Evolutionary conservation across 2,113 vertebrate genomes (phyloP), one percentile per base, ranked within the genome.

Genomic region (Dryoscopus gambensis): DNA sequence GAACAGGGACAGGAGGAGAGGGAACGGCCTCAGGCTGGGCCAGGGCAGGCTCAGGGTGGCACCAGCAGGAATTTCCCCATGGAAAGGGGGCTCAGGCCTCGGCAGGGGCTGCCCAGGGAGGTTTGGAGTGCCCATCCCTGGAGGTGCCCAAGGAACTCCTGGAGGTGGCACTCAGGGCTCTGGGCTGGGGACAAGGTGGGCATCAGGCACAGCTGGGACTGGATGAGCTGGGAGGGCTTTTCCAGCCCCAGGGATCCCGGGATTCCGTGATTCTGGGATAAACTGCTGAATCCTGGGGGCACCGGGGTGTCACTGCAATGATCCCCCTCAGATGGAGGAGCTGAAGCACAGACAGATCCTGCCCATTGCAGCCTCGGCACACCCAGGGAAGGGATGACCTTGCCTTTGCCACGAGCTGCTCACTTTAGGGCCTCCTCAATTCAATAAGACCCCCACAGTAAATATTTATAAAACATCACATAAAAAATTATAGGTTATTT

Each of bases 401-500:
- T 49, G 44, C 69, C 81, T 84, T 71, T 12, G 6, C 60, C 57
- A n/a, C 16, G 10, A 16, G 13, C 63, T 23, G 13, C 44, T 44
- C 31, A 2, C 42, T 57, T 42, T 27, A 40, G 55, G 90, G 92
- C 71, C 90, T 80, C 7, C 5, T 46, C 84, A 87, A 79, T 91
- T 88, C 79, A 93, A 67, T 47, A 17, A 73, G 62, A 39, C 6
- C 8, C 80, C 56, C 65, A 11, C 63, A 73, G 89, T 93, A 96
- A 96, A 97, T 97, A 97, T 97, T 97, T 96, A 96, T 96, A 93
- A 95, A 95, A 95, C 78, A 77, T 81, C 83, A 55, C 84, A 70
- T 69, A 12, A 92, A 93, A 81, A 95, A 96, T 93, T 95, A 97
- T 46, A 88, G 79, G 87, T 91, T 97, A 95, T 95, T 96, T 95